A percentile compares a stretch with the other conserved stretches of the same genome.
These are phyloP conservation scores for Crossoptilon crossoptilon DNA, from an alignment of 2,797 vertebrate genomes.

Conservation along the genomic window DNA sequence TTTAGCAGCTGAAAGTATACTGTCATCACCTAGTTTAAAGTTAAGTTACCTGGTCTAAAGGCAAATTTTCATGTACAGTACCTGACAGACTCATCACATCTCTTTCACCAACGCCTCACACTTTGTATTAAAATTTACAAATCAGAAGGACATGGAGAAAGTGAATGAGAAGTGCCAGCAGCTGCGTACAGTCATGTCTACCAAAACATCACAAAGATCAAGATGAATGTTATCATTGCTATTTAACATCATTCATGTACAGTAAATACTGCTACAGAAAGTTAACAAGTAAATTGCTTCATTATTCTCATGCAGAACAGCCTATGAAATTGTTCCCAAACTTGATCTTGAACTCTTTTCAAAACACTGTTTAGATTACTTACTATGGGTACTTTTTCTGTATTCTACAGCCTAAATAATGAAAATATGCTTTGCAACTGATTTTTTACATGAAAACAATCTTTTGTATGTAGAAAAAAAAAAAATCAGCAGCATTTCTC, in stretches of 20 bases:
- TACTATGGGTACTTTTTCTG: not conserved
- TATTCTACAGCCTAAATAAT: not conserved
- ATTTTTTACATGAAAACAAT: not conserved
- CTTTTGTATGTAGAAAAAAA: not conserved
- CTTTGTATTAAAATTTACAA: not conserved
- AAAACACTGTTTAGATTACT: not conserved
- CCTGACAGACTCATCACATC: not conserved
- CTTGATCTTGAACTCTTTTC: not conserved
- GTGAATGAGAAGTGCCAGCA: not conserved
- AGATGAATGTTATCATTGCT: not conserved
- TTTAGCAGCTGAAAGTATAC: not conserved
- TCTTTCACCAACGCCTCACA: not conserved
- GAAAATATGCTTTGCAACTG: not conserved
- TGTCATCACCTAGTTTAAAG: not conserved
- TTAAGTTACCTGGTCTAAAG: not conserved
- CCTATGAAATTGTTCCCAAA: not conserved
- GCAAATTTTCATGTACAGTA: not conserved
- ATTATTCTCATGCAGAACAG: not conserved
- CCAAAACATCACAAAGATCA: not conserved
- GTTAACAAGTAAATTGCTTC: not conserved
- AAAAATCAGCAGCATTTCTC: not conserved
- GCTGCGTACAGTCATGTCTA: not conserved
- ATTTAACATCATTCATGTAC: not conserved
- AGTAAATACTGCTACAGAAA: not conserved
- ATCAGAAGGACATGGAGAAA: not conserved